Evolutionary conservation across 2,888 invertebrate species (phyloP).

Genomic region (Piscicola geometra): DNA sequence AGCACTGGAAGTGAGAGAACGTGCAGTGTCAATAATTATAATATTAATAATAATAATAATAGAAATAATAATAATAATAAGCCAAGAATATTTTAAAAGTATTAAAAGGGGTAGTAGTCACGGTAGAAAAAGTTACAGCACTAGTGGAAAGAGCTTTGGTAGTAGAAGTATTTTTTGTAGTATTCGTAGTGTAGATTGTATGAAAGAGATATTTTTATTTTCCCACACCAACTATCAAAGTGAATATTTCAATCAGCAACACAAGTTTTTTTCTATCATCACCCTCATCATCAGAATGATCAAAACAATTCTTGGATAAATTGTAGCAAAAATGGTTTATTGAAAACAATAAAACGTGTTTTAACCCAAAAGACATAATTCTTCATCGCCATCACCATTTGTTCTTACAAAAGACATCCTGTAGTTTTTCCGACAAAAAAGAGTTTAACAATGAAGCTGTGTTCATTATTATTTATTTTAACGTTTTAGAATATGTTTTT

Average conservation of each 20-base stretch:
- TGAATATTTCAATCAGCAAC: not conserved
- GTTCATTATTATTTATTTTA: no score
- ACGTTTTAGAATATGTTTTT: not conserved
- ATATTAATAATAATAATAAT: constrained; percentile 18
- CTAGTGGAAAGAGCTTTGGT: not conserved
- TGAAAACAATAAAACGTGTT: no score
- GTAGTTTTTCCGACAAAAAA: no score
- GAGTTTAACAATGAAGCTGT: not conserved
- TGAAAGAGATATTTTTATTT: not conserved
- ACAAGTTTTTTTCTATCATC: not conserved
- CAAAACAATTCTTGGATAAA: no score
- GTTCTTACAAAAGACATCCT: no score
- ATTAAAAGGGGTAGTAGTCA: constrained; percentile 7
- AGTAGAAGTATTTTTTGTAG: constrained; percentile 9
- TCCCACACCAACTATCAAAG: not conserved
- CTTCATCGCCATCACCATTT: no score
- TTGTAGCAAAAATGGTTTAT: no score
- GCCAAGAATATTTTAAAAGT: no score
- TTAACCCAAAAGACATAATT: no score
- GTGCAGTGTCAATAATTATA: no score
- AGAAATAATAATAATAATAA: constrained; percentile 16
- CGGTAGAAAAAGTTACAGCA: not conserved
- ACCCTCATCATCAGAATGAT: not conserved
- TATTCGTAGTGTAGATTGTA: not conserved
- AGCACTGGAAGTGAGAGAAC: no score